phyloP scores from a whole-genome alignment of 2,113 vertebrate species.

The Entelurus aequoreus region DNA sequence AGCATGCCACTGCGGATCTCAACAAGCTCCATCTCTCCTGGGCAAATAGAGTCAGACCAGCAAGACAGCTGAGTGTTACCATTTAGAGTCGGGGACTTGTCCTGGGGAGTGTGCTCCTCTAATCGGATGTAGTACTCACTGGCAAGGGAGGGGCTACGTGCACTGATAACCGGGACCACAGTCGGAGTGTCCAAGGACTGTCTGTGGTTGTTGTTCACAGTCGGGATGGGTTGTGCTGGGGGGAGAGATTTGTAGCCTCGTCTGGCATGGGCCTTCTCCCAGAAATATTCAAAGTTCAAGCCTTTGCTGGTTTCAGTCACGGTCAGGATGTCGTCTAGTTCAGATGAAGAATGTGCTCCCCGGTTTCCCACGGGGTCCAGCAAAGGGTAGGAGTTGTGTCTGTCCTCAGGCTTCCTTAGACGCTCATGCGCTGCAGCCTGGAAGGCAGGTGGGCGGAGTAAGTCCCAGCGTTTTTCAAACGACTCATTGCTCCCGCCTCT shows the following conservation, averaged over 20 bases:
- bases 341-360: slow-evolving; percentile 68
- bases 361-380: slow-evolving; percentile 75
- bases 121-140: slow-evolving; percentile 90
- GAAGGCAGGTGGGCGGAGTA: slow-evolving; percentile 76
- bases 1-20: slow-evolving; percentile 68
- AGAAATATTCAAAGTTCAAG: slow-evolving; percentile 90
- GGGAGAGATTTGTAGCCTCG: slow-evolving; percentile 76
- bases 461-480: slow-evolving; percentile 85
- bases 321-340: slow-evolving; percentile 86
- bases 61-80: slow-evolving; percentile 45
- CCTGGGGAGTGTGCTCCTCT: slow-evolving; percentile 82
- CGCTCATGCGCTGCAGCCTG: slow-evolving; percentile 62
- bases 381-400: slow-evolving; percentile 77
- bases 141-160: slow-evolving; percentile 86
- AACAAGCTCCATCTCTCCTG: slow-evolving; percentile 72
- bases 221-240: slow-evolving; percentile 72
- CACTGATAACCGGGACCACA: slow-evolving; percentile 86
- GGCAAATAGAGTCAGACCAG: slow-evolving; percentile 38
- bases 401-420: slow-evolving; percentile 62
- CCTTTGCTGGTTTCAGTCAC: slow-evolving; percentile 90
- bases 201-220: slow-evolving; percentile 71
- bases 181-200: slow-evolving; percentile 84
- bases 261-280: slow-evolving; percentile 85
- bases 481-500: slow-evolving; percentile 77
- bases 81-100: slow-evolving; percentile 68